A percentile compares a stretch with the other conserved stretches of the same genome.
Evolutionary conservation across 2,113 vertebrate genomes (phyloP).

Genomic region (Ondatra zibethicus): DNA sequence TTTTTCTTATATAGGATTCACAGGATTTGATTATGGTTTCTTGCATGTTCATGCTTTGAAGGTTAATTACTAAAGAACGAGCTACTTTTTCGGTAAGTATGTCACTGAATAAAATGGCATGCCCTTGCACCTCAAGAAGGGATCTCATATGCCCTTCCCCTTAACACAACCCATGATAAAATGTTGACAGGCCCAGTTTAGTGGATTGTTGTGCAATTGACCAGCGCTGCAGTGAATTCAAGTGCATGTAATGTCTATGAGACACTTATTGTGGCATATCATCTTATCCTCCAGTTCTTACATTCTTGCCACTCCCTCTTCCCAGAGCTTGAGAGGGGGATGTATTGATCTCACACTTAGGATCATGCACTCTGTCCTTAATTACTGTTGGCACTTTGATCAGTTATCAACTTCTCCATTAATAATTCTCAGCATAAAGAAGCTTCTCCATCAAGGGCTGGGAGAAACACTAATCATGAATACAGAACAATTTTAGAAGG

Average conservation of each 20-base stretch:
- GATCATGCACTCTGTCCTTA: neutral
- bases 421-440: neutral
- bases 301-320: no score
- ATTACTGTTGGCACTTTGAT: no score
- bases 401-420: neutral
- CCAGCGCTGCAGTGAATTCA: neutral
- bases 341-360: neutral
- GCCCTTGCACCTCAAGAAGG: neutral
- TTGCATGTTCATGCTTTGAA: neutral
- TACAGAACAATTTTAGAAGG: neutral
- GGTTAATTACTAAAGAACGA: neutral
- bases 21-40: neutral
- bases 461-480: no score
- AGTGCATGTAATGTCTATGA: neutral
- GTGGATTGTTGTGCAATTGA: neutral
- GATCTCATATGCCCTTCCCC: neutral
- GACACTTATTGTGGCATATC: neutral
- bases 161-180: neutral
- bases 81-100: neutral
- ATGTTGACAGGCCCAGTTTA: neutral
- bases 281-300: neutral
- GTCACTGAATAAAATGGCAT: neutral
- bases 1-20: neutral
- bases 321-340: rapidly evolving
- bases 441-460: no score